Base-by-base conservation (phyloP, 2,113 vertebrate genomes). In the Hemibagrus wyckioides region DNA sequence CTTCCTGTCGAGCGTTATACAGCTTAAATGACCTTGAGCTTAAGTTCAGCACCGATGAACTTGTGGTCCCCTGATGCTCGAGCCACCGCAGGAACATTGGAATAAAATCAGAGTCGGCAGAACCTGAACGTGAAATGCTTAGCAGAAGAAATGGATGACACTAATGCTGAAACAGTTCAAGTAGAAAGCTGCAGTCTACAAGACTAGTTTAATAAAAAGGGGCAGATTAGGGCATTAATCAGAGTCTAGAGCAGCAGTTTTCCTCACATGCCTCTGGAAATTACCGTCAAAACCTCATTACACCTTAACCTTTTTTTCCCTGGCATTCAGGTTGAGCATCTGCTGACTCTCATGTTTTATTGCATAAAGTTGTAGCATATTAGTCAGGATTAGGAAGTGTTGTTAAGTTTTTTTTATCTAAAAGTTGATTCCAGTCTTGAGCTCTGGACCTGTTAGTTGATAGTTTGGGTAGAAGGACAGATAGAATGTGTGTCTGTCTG, bases 21-120 rank as follows among this genome's bases (percentile, higher is more conserved):
- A 63, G 25, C 54, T 75, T 44, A 48, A 67, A 56, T 86, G 44
- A 86, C n/a, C 56, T 52, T 65, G 61, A 80, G 73, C 44, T 48
- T 48, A 8, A 48, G 44, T 79, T 41, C 67, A 75, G 73, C 80
- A 80, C 73, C 41, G 59, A 28, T 81, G 59, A 75, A 39, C 69
- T 83, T 83, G 44, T 67, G 57, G 85, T 86, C 54, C 44, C 1
- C 61, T 30, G 11, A 30, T 30, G 63, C 13, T 39, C 5, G 36
- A 7, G 36, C 33, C 14, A 2, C 1, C 11, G 19, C 67, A 39
- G 13, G 19, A 3, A 39, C 33, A 10, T 19, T 3, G 67, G 67
- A 71, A 15, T 71, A 19, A 71, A 9, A 71, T 71, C 33, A 23
- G 33, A 23, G 17, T 23, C 3, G 0, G 33, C 67, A 75, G 39